phyloP scores from a whole-genome alignment of 2,113 vertebrate species.

The Odontesthes bonariensis region DNA sequence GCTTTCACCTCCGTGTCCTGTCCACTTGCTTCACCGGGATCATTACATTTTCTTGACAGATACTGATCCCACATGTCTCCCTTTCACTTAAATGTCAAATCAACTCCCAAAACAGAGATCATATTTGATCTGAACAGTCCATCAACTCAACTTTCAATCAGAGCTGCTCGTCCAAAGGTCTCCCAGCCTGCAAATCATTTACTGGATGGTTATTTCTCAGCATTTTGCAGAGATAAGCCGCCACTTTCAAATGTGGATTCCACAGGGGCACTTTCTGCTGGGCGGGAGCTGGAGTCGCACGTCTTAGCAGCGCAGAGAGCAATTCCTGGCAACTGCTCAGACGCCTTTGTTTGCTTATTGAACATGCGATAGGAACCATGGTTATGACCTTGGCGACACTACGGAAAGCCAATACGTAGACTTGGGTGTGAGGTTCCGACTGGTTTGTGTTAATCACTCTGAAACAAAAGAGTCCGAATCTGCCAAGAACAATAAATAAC shows the following conservation, averaged over 20 bases:
- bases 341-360: constrained; percentile 69
- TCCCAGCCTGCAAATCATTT: neutral
- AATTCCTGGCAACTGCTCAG: constrained; percentile 56
- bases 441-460: constrained; percentile 48
- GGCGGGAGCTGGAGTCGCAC: constrained; percentile 22
- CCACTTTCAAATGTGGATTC: constrained; percentile 16
- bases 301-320: constrained; percentile 38
- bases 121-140: too few species aligned
- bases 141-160: neutral
- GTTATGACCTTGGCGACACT: constrained; percentile 67
- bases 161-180: neutral
- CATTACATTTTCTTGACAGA: neutral
- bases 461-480: constrained; percentile 48
- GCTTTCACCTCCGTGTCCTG: neutral
- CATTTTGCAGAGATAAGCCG: neutral
- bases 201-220: neutral
- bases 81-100: too few species aligned
- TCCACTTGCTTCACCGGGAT: neutral
- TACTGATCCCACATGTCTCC: too few species aligned
- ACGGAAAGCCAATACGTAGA: constrained; percentile 38
- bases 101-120: too few species aligned
- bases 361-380: constrained; percentile 64
- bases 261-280: constrained; percentile 17
- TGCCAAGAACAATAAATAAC: constrained; percentile 52
- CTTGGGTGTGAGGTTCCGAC: constrained; percentile 52